A percentile compares a stretch with the other conserved stretches of the same genome.
These are phyloP conservation scores for Temnothorax curvispinosus DNA, from an alignment of 1,140 invertebrate species.

Conservation along the genomic window DNA sequence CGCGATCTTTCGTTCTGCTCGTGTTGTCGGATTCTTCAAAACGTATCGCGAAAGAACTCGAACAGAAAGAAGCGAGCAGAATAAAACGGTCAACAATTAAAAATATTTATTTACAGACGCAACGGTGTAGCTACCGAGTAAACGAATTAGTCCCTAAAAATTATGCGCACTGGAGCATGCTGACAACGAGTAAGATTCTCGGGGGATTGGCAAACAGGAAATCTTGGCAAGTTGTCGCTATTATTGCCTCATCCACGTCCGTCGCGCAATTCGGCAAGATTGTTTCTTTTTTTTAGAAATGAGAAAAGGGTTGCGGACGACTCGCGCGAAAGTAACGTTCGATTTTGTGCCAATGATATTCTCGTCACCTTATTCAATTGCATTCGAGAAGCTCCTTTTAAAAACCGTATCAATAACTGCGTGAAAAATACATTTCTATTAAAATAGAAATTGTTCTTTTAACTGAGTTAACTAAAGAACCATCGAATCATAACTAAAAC, in stretches of 20 bases:
- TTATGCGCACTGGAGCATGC: background rate
- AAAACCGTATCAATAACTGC: background rate
- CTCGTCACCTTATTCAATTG: background rate
- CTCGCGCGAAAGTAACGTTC: conserved; percentile 41
- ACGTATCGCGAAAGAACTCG: conserved; percentile 13
- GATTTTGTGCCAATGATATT: background rate
- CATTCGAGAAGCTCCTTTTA: background rate
- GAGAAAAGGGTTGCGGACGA: conserved; percentile 4
- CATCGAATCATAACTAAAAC: background rate
- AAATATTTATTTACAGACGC: conserved; percentile 56
- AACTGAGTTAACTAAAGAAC: background rate
- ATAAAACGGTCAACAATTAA: conserved; percentile 55
- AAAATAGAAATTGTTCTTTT: background rate
- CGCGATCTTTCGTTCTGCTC: conserved; percentile 27
- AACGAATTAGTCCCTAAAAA: conserved; percentile 21
- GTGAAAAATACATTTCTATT: background rate
- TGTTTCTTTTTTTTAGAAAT: background rate
- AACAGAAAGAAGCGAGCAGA: conserved; percentile 41
- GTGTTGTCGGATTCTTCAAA: background rate
- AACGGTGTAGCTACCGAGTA: background rate
- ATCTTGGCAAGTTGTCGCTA: conserved; percentile 64
- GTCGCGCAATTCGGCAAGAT: conserved; percentile 3
- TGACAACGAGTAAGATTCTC: background rate
- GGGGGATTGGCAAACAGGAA: conserved; percentile 26
- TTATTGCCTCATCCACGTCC: conserved; percentile 3